Percentiles rank a stretch among this genome's conserved stretches.
Conservation (phyloP, 2,113 vertebrate species). For the Illadopsis cleaveri region DNA sequence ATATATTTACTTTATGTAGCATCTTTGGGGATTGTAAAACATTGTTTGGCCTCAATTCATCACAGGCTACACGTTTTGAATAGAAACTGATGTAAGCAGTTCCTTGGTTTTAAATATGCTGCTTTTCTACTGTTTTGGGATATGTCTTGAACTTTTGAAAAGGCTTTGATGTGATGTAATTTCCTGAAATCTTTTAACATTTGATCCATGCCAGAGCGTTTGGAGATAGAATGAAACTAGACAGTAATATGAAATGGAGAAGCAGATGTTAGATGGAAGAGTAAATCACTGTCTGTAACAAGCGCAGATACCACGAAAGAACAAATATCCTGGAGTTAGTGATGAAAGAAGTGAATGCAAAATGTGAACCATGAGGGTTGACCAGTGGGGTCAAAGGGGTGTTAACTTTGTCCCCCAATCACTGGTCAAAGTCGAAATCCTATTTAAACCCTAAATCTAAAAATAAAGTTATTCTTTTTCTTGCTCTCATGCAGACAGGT, state of each 20-base stretch:
- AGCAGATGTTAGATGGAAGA: neutral
- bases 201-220: neutral
- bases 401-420: too few relatives aligned
- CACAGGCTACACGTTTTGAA: neutral
- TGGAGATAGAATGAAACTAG: neutral
- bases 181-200: neutral
- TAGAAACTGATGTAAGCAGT: neutral
- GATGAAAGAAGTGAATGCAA: neutral
- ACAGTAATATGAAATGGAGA: neutral
- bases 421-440: too few relatives aligned
- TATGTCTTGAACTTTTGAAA: neutral
- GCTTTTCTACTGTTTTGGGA: neutral
- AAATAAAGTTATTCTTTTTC: too few relatives aligned
- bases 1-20: neutral
- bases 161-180: neutral
- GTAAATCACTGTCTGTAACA: neutral
- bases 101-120: neutral
- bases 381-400: too few relatives aligned
- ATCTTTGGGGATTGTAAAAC: neutral
- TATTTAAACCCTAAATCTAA: too few relatives aligned
- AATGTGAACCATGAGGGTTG: neutral
- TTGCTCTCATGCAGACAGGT: too few relatives aligned
- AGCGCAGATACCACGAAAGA: neutral
- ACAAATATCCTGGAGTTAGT: neutral
- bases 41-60: neutral